Evolutionary conservation across 2,888 invertebrate species (phyloP), one percentile per base, ranked within the genome.

Genomic region (Parasteatoda lunata): DNA sequence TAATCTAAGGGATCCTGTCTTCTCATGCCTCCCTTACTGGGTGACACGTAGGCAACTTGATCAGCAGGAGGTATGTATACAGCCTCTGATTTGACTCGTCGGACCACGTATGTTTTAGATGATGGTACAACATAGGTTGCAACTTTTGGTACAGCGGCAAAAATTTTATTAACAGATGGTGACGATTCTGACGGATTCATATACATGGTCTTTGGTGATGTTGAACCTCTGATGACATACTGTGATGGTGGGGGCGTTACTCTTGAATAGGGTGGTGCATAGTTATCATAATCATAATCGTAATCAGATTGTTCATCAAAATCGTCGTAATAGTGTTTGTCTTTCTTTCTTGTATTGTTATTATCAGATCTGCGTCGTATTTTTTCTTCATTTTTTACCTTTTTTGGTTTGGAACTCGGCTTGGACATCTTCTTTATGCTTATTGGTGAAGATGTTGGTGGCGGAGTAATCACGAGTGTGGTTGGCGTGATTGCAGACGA

Each of bases 101-200:
- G 70, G 3, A 88, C 88, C 5, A 68, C 54, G 45, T 88, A 88
- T 47, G 70, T 88, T 51, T 82, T 83, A 0, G 88, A 52, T 15
- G 77, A 71, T 5, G 78, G 82, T 4, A 88, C 70, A 0, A 88
- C 88, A 45, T 88, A 88, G 9, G 78, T 80, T 6, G 88, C 88
- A 8, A 88, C 69, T 66, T 78, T 83, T 3, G 88, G 88, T 13
- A 82, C 68, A 4, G 69, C 78, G 8, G 83, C 83, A 13, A 49
- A 82, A 5, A 87, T 70, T 1, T 73, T 75, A 1, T 59, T 80
- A 3, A 82, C 59, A 2, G 82, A 71, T 3, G 77, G 69, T 1
- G 81, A 77, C 3, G 76, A 75, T 8, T n/a, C 71, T 1, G 80
- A 80, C 0, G 85, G 80, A 8, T 77, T 80, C 15, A 86, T 30